phyloP scores from a whole-genome alignment of 2,113 vertebrate species.

The Cheirogaleus medius region DNA sequence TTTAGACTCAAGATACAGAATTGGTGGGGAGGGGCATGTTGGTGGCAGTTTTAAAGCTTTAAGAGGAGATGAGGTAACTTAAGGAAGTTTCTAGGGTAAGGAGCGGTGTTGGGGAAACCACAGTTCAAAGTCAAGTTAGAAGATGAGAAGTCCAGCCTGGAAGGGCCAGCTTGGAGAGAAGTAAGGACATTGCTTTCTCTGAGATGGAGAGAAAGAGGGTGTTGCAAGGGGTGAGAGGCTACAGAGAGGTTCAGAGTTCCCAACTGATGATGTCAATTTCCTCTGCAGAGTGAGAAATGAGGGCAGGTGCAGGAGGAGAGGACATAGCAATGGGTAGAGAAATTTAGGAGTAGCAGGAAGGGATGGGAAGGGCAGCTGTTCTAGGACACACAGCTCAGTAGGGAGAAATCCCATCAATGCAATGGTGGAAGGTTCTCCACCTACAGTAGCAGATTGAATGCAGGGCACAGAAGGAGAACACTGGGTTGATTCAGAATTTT shows the following conservation, averaged over 20 bases:
- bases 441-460: background rate
- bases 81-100: background rate
- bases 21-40: background rate
- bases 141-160: background rate
- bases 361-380: background rate
- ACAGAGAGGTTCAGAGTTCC: background rate
- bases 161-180: background rate
- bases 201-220: background rate
- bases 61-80: background rate
- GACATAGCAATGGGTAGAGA: background rate
- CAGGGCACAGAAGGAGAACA: background rate
- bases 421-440: background rate
- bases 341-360: background rate
- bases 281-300: background rate
- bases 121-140: background rate
- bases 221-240: background rate
- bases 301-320: background rate
- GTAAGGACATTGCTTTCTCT: background rate
- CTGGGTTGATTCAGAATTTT: background rate
- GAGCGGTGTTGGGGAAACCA: background rate
- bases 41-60: background rate
- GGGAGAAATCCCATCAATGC: background rate
- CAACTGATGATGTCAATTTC: background rate
- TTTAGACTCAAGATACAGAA: background rate
- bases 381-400: background rate